Percentiles rank a stretch among this genome's conserved stretches.
Evolutionary conservation across 2,113 vertebrate species (phyloP).

Genomic region (Siniperca chuatsi): DNA sequence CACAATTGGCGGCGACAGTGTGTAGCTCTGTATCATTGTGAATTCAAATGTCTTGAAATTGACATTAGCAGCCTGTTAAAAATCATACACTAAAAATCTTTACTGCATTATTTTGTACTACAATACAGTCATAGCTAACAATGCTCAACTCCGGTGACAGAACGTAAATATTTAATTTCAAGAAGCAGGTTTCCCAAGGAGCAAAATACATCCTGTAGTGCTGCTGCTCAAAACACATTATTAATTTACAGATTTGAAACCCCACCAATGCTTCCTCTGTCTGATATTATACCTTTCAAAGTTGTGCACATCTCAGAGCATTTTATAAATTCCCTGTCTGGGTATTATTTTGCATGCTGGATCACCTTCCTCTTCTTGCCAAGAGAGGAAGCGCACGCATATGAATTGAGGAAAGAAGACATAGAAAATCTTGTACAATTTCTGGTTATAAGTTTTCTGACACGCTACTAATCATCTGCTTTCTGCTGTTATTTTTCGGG

Average conservation of each 20-base stretch:
- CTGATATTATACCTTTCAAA: slow-evolving; percentile 80
- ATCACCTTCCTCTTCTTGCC: slow-evolving; percentile 58
- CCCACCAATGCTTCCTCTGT: slow-evolving; percentile 74
- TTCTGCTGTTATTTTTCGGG: slow-evolving; percentile 44
- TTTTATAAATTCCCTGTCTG: slow-evolving; percentile 70
- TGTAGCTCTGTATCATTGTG: not conserved
- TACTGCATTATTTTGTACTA: slow-evolving; percentile 51
- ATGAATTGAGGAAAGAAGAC: slow-evolving; percentile 52
- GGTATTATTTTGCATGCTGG: slow-evolving; percentile 70
- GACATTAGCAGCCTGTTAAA: slow-evolving; percentile 41
- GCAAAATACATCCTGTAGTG: slow-evolving; percentile 73
- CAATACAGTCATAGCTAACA: slow-evolving; percentile 61
- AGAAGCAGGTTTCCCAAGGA: slow-evolving; percentile 70
- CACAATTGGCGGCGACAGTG: slow-evolving; percentile 14
- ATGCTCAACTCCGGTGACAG: slow-evolving; percentile 72
- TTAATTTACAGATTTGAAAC: slow-evolving; percentile 83
- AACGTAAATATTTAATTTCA: slow-evolving; percentile 86
- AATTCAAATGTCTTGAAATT: slow-evolving; percentile 33
- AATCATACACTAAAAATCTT: slow-evolving; percentile 7
- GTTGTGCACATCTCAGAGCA: slow-evolving; percentile 66
- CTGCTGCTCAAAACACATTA: slow-evolving; percentile 82
- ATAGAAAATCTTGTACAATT: slow-evolving; percentile 37
- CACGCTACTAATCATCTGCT: slow-evolving; percentile 57
- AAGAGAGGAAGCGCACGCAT: slow-evolving; percentile 49
- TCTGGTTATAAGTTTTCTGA: slow-evolving; percentile 46